A percentile compares a stretch with the other conserved stretches of the same genome.
Conservation (phyloP, 1,140 invertebrate species). For the Leptopilina boulardi region DNA sequence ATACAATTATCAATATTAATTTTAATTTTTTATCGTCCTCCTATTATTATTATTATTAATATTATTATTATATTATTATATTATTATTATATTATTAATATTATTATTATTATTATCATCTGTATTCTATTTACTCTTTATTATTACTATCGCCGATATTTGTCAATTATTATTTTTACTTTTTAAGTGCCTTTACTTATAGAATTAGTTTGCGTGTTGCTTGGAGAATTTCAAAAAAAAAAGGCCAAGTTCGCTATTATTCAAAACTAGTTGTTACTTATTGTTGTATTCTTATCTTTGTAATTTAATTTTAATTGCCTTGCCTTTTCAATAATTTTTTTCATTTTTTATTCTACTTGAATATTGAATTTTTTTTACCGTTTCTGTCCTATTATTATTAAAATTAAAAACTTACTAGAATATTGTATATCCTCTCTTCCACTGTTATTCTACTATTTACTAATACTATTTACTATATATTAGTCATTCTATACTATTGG, state of each 20-base stretch:
- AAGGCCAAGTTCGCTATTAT: constrained; percentile 5
- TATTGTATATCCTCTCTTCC: constrained; percentile 36
- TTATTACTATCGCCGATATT: constrained; percentile 45
- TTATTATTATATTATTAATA: too few species aligned
- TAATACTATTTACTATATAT: constrained; percentile 44
- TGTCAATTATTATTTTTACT: constrained; percentile 36
- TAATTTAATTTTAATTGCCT: constrained; percentile 40
- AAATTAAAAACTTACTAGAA: constrained; percentile 8
- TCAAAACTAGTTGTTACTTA: constrained; percentile 49
- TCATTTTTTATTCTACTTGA: constrained; percentile 40
- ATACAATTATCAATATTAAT: constrained; percentile 34
- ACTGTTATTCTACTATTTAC: constrained; percentile 43
- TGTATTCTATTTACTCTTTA: constrained; percentile 54
- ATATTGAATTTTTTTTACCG: constrained; percentile 40
- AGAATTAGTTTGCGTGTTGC: constrained; percentile 32
- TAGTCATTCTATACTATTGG: constrained; percentile 43
- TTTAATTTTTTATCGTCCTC: constrained; percentile 49
- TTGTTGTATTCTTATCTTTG: constrained; percentile 45
- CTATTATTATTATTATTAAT: constrained; percentile 46
- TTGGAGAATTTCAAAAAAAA: not conserved
- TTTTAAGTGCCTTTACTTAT: constrained; percentile 35
- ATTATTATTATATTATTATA: too few species aligned
- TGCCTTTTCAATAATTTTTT: constrained; percentile 23
- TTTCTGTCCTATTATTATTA: constrained; percentile 43
- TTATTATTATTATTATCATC: constrained; percentile 49